A percentile compares a stretch with the other conserved stretches of the same genome.
These are phyloP conservation scores for Microtus pennsylvanicus DNA, from an alignment of 2,113 vertebrate genomes.

Conservation along the genomic window DNA sequence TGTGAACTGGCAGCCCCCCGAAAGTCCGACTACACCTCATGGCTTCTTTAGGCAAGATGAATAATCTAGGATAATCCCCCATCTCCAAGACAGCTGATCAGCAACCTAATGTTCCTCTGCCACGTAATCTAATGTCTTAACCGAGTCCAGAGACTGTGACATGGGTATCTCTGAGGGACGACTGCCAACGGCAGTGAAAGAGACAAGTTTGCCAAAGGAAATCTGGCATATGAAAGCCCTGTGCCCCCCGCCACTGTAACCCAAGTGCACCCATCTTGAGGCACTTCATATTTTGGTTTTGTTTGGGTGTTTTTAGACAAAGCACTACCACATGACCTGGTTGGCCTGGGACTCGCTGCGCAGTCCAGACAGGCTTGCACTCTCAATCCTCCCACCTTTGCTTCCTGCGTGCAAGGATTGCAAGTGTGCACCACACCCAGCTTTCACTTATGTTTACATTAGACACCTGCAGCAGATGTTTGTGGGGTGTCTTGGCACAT, in stretches of 20 bases:
- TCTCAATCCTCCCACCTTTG: not conserved
- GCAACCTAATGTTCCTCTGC: not conserved
- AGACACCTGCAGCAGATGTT: not conserved
- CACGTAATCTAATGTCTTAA: not conserved
- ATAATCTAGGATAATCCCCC: conserved; percentile 31
- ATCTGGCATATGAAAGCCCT: not conserved
- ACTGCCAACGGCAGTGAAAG: not conserved
- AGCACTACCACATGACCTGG: not conserved
- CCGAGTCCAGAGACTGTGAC: not conserved
- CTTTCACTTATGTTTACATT: not conserved
- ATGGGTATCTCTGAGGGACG: not conserved
- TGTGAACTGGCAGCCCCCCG: not conserved
- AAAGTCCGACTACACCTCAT: not conserved
- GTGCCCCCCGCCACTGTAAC: not conserved
- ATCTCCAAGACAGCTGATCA: not conserved
- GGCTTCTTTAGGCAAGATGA: not conserved
- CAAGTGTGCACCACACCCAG: not conserved
- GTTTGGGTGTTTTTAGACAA: not conserved
- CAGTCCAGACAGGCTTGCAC: not conserved
- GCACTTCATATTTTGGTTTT: not conserved
- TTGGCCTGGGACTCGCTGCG: no score
- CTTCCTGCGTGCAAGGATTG: not conserved
- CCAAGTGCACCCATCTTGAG: not conserved
- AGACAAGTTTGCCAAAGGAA: not conserved
- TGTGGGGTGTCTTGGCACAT: not conserved